Conservation (phyloP, 1,140 invertebrate genomes). For the Lucilia cuprina region DNA sequence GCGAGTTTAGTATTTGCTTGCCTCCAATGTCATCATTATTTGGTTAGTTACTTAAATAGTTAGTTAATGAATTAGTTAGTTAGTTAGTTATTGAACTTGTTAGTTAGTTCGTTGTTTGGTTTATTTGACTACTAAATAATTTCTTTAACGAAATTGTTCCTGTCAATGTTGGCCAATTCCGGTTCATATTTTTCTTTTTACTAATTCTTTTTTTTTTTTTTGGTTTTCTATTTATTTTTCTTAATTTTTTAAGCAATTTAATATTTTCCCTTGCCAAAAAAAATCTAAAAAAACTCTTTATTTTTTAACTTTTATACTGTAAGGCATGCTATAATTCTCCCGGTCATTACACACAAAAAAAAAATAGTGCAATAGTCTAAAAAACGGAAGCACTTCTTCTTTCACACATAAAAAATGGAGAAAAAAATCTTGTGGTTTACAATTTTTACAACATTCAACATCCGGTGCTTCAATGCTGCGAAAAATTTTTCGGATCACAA, state of each 20-base stretch:
- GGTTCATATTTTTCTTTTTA: no score
- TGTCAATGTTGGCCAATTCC: no score
- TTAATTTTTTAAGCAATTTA: slow-evolving; percentile 33
- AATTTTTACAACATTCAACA: slow-evolving; percentile 27
- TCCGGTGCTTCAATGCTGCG: slow-evolving; percentile 16
- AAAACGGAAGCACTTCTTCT: slow-evolving; percentile 23
- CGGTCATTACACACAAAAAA: slow-evolving; percentile 26
- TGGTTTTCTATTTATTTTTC: neutral
- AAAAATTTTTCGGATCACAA: slow-evolving; percentile 7
- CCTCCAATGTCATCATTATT: no score
- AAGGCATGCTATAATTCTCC: slow-evolving; percentile 18
- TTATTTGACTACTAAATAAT: no score
- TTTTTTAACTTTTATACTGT: neutral
- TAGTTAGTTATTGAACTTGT: no score
- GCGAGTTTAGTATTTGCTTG: no score
- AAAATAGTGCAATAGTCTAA: neutral
- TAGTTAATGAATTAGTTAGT: no score
- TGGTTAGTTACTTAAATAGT: no score
- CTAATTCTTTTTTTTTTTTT: no score
- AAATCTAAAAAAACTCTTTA: neutral
- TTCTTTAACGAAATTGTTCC: no score
- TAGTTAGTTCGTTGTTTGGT: no score
- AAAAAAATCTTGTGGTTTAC: neutral
- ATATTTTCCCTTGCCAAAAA: slow-evolving; percentile 9
- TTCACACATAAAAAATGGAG: neutral